Evolutionary conservation across 2,113 vertebrate species (phyloP).

Genomic region (Osmerus mordax): DNA sequence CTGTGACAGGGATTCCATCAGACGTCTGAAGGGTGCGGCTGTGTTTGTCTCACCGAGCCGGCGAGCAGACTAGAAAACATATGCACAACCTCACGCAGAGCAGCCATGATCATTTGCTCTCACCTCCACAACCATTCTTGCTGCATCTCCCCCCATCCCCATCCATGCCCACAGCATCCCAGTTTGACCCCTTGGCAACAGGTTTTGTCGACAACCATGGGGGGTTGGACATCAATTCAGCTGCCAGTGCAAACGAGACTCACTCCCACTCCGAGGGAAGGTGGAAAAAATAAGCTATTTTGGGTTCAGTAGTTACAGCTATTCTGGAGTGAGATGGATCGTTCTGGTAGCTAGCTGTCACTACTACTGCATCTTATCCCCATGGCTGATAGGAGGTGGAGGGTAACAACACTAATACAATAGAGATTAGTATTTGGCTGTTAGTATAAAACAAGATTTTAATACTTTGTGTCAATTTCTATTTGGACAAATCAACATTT

Average conservation of each 20-base stretch:
- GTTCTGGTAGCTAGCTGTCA: neutral
- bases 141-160: too few relatives aligned
- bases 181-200: neutral
- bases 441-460: neutral
- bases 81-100: neutral
- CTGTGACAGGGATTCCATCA: too few relatives aligned
- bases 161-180: neutral
- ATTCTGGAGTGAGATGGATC: neutral
- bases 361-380: neutral
- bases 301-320: neutral
- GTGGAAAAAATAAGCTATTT: neutral
- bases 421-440: neutral
- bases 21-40: too few relatives aligned
- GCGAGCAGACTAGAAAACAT: neutral
- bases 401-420: neutral
- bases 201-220: neutral
- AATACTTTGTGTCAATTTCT: neutral
- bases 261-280: constrained; percentile 2
- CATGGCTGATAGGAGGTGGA: neutral
- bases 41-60: too few relatives aligned
- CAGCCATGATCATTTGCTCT: neutral
- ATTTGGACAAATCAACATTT: neutral
- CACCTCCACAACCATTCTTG: too few relatives aligned
- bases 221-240: constrained; percentile 1
- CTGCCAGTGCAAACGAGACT: neutral